Percentiles rank a stretch among this genome's conserved stretches.
These are phyloP conservation scores for Spilarctia lutea DNA, from an alignment of 2,888 invertebrate genomes.

Conservation along the genomic window DNA sequence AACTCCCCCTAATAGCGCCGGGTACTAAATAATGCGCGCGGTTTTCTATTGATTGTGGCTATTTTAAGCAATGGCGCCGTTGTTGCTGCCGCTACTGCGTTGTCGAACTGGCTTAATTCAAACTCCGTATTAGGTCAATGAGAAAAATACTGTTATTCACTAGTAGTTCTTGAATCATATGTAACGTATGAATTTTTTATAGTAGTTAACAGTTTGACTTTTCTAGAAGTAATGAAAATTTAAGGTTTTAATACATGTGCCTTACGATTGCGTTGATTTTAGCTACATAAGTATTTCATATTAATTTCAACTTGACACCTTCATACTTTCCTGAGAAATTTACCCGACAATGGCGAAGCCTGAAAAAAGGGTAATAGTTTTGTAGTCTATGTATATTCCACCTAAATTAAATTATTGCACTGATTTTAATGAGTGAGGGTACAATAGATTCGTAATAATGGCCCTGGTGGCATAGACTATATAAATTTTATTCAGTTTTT, in stretches of 20 bases:
- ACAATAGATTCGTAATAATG: too few species aligned
- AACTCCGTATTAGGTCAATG: background rate
- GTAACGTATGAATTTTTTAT: background rate
- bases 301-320: background rate
- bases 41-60: conserved; percentile 73
- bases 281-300: background rate
- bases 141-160: background rate
- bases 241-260: background rate
- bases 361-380: too few species aligned
- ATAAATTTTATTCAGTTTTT: too few species aligned
- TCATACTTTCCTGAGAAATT: background rate
- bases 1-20: conserved; percentile 35
- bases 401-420: too few species aligned
- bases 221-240: too few species aligned
- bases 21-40: conserved; percentile 63
- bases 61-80: conserved; percentile 64
- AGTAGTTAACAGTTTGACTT: too few species aligned
- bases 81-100: conserved; percentile 9
- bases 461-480: too few species aligned
- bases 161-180: background rate
- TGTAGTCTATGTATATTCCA: background rate
- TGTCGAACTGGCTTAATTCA: conserved; percentile 30
- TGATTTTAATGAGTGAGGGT: too few species aligned
- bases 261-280: too few species aligned
- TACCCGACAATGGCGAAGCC: too few species aligned